Percentiles rank a stretch among this genome's conserved stretches.
These are phyloP conservation scores for Onychorhynchus coronatus DNA, from an alignment of 2,113 vertebrate genomes.

Conservation along the genomic window DNA sequence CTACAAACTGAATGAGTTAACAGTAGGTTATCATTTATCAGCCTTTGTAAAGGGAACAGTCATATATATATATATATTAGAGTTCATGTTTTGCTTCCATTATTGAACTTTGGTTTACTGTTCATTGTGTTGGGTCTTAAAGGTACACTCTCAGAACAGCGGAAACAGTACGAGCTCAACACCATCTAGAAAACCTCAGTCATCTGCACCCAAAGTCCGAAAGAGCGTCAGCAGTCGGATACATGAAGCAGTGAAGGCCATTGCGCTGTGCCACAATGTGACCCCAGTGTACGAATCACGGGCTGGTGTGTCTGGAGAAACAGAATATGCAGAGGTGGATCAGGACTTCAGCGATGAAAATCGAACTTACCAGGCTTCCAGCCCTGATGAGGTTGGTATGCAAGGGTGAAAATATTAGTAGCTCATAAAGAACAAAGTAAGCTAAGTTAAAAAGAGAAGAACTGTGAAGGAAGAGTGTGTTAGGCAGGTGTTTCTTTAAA, in stretches of 20 bases:
- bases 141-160: conserved; percentile 68
- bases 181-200: conserved; percentile 75
- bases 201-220: conserved; percentile 86
- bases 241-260: conserved; percentile 93
- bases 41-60: background rate
- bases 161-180: conserved; percentile 67
- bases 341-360: conserved; percentile 94
- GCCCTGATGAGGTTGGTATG: conserved; percentile 90
- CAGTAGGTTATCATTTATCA: background rate
- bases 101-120: background rate
- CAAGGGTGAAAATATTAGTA: background rate
- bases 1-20: background rate
- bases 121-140: background rate
- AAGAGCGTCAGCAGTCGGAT: conserved; percentile 92
- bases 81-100: background rate
- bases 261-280: conserved; percentile 95
- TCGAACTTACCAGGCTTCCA: conserved; percentile 95
- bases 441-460: background rate
- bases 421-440: background rate
- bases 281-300: conserved; percentile 91
- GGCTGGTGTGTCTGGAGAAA: conserved; percentile 70
- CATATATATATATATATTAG: background rate
- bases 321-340: conserved; percentile 88
- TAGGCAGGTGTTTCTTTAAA: background rate
- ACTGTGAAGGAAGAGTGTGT: background rate